Evolutionary conservation across 2,797 vertebrate species (phyloP).

Genomic region (Myotis pilosus): DNA sequence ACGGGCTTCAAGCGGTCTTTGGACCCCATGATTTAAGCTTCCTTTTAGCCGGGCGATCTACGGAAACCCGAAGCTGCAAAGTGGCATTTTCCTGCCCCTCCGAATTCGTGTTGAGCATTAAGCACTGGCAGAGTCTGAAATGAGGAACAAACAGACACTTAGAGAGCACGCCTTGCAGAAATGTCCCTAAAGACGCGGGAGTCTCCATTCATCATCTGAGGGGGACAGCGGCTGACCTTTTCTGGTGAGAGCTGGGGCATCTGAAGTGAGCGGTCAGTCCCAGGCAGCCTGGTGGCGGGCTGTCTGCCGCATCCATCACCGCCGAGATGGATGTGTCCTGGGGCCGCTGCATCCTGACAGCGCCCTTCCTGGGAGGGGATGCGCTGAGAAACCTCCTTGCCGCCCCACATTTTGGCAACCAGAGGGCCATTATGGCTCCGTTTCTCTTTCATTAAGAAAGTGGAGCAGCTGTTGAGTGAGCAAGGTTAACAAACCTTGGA

Average conservation of each 20-base stretch:
- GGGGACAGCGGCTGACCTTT: constrained; percentile 84
- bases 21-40: constrained; percentile 64
- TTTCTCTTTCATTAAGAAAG: constrained; percentile 78
- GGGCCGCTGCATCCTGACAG: constrained; percentile 74
- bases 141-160: constrained; percentile 77
- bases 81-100: constrained; percentile 71
- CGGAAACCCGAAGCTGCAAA: constrained; percentile 64
- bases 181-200: constrained; percentile 78
- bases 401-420: constrained; percentile 66
- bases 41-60: constrained; percentile 67
- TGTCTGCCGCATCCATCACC: constrained; percentile 80
- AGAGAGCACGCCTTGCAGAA: constrained; percentile 77
- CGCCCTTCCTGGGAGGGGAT: constrained; percentile 70
- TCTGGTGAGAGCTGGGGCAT: constrained; percentile 81
- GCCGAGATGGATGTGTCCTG: constrained; percentile 59
- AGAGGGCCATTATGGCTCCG: constrained; percentile 61
- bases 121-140: constrained; percentile 75
- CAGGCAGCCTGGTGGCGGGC: constrained; percentile 73
- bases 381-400: constrained; percentile 59
- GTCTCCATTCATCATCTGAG: constrained; percentile 80
- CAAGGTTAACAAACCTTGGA: constrained; percentile 82
- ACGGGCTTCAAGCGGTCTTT: constrained; percentile 68
- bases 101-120: constrained; percentile 76
- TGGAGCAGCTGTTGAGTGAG: constrained; percentile 79
- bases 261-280: constrained; percentile 81